Conservation (phyloP, 2,797 vertebrate genomes). For the Jordanella pulchra region DNA sequence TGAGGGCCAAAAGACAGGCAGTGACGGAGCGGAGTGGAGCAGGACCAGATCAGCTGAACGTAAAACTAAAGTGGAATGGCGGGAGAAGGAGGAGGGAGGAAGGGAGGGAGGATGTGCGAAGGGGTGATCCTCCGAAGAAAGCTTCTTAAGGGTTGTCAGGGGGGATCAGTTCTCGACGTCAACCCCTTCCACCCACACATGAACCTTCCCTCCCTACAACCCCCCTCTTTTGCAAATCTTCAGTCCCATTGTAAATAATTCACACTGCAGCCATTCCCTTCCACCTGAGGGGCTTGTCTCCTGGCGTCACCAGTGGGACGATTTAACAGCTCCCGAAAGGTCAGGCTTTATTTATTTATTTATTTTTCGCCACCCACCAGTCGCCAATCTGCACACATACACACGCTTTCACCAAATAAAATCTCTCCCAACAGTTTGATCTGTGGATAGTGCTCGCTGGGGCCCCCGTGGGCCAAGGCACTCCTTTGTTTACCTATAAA, state of each 20-base stretch:
- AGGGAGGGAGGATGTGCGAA: slow-evolving; percentile 5
- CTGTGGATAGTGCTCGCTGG: slow-evolving; percentile 38
- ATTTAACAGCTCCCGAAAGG: slow-evolving; percentile 85
- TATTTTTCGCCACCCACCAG: slow-evolving; percentile 38
- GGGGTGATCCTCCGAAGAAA: slow-evolving; percentile 52
- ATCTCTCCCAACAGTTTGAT: slow-evolving; percentile 63
- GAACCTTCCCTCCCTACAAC: neutral
- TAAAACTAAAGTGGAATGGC: slow-evolving; percentile 49
- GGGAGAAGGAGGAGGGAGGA: slow-evolving; percentile 28
- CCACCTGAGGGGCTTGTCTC: slow-evolving; percentile 87
- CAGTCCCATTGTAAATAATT: slow-evolving; percentile 85
- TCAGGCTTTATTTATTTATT: slow-evolving; percentile 66
- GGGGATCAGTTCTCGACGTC: slow-evolving; percentile 73
- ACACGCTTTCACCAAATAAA: slow-evolving; percentile 29
- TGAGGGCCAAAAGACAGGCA: slow-evolving; percentile 15
- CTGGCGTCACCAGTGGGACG: slow-evolving; percentile 85
- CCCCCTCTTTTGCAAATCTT: slow-evolving; percentile 37
- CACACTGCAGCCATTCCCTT: slow-evolving; percentile 82
- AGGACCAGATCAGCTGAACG: slow-evolving; percentile 39
- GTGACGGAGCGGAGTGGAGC: slow-evolving; percentile 20
- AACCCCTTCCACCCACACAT: slow-evolving; percentile 50
- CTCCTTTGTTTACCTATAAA: slow-evolving; percentile 76
- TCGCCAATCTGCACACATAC: slow-evolving; percentile 18
- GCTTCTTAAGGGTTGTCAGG: slow-evolving; percentile 72
- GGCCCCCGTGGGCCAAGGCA: slow-evolving; percentile 69